Evolutionary conservation across 2,113 vertebrate genomes (phyloP).

Genomic region (Tragelaphus scriptus): DNA sequence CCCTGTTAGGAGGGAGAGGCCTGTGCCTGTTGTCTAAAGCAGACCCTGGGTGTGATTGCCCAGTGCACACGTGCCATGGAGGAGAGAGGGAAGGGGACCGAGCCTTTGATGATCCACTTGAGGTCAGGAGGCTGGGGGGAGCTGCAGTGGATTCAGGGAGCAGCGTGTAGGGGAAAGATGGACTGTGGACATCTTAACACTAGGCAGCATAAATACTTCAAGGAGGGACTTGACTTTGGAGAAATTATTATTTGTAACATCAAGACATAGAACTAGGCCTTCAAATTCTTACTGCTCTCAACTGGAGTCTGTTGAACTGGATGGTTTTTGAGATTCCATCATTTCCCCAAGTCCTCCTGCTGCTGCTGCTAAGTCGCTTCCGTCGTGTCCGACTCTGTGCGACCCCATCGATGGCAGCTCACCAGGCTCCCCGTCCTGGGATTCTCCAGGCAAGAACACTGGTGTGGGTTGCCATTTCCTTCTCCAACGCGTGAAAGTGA

Average conservation of each 20-base stretch:
- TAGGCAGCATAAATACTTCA: neutral
- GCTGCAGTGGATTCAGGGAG: neutral
- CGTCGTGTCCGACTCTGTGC: too few species aligned
- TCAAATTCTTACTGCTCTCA: neutral
- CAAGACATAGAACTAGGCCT: neutral
- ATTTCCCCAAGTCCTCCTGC: neutral
- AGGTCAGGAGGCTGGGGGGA: neutral
- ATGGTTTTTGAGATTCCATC: neutral
- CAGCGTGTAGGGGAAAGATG: too few species aligned
- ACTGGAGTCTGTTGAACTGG: neutral
- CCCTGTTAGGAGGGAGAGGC: neutral
- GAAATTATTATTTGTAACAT: neutral
- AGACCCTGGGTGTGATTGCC: accelerated
- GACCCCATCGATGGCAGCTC: too few species aligned
- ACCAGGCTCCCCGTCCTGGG: too few species aligned
- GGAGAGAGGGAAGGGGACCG: accelerated
- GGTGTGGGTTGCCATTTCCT: too few species aligned
- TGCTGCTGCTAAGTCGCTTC: too few species aligned
- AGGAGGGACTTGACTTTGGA: neutral
- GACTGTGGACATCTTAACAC: neutral
- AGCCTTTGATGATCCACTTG: too few species aligned
- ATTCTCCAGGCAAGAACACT: too few species aligned
- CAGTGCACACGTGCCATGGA: accelerated
- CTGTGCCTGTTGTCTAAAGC: accelerated
- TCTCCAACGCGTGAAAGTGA: too few species aligned